Base-by-base conservation (phyloP, 2,113 vertebrate genomes). In the Choloepus hoffmanni region DNA sequence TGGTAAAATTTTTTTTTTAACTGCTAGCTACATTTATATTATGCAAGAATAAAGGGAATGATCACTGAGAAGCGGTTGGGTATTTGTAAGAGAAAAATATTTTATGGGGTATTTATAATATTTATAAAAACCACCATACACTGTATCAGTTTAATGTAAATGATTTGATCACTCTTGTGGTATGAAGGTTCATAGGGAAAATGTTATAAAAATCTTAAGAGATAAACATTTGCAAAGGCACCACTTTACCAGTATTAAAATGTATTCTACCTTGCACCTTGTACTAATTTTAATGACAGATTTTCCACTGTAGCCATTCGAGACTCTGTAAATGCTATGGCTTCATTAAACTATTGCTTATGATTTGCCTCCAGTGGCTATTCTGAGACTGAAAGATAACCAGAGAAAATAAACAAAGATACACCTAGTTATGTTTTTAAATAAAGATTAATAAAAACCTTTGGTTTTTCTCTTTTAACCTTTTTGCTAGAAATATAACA, bases 221-320 rank as follows among this genome's bases (percentile, higher is more conserved):
- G 36, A 86, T 60, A 83, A 94, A 82, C 53, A 92, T 96, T 92
- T 96, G 8, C 70, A 92, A 97, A 97, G 96, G 93, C 96, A 74
- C 78, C 72, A 65, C 68, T 60, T 3, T 97, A 78, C 76, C 96
- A 96, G 93, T 96, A 92, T 97, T 98, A 97, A 95, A 91, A 87
- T 88, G 62, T 77, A 19, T 82, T 78, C 70, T 94, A 63, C 40
- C n/a, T 89, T 84, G 7, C 36, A 67, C 85, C 18, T 79, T 94
- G 96, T 96, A 93, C 28, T 92, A 85, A 62, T 94, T 93, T 95
- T 97, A 93, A 85, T 70, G 40, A 74, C 78, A 92, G 5, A 26
- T 92, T 97, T 96, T 81, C 86, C 85, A 83, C 26, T 96, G n/a
- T 89, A 93, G 45, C 50, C 28, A 67, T 86, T 95, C 92, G 67